Evolutionary conservation across 2,113 vertebrate genomes (phyloP).

Genomic region (Myocastor coypus): DNA sequence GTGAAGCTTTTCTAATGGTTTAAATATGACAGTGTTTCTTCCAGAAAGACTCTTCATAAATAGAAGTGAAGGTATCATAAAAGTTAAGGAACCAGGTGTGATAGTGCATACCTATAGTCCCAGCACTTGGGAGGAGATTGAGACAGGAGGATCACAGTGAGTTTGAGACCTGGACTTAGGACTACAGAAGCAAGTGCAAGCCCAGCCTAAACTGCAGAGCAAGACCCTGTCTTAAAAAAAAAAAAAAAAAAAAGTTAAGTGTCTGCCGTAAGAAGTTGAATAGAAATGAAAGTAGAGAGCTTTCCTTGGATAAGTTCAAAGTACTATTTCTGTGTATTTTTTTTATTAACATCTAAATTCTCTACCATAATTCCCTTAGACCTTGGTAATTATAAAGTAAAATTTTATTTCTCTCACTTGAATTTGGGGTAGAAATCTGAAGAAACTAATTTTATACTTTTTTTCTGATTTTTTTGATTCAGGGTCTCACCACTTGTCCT

Average conservation of each 20-base stretch:
- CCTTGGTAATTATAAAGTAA: constrained; percentile 45
- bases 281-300: not conserved
- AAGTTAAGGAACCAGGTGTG: no score
- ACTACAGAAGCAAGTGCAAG: no score
- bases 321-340: not conserved
- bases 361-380: constrained; percentile 52
- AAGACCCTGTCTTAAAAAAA: no score
- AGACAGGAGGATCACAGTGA: no score
- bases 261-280: constrained; percentile 27
- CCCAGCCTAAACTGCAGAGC: no score
- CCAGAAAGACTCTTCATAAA: constrained; percentile 20
- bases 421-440: constrained; percentile 44
- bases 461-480: not conserved
- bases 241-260: not conserved
- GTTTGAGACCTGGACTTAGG: no score
- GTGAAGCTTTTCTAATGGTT: constrained; percentile 52
- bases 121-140: no score
- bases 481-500: not conserved
- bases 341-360: constrained; percentile 40
- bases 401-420: constrained; percentile 23
- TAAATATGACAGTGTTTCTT: not conserved
- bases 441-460: not conserved
- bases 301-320: constrained; percentile 21
- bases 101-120: no score
- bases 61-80: not conserved